Evolutionary conservation across 2,797 vertebrate species (phyloP), one percentile per base, ranked within the genome.

Genomic region (Okamejei kenojei): DNA sequence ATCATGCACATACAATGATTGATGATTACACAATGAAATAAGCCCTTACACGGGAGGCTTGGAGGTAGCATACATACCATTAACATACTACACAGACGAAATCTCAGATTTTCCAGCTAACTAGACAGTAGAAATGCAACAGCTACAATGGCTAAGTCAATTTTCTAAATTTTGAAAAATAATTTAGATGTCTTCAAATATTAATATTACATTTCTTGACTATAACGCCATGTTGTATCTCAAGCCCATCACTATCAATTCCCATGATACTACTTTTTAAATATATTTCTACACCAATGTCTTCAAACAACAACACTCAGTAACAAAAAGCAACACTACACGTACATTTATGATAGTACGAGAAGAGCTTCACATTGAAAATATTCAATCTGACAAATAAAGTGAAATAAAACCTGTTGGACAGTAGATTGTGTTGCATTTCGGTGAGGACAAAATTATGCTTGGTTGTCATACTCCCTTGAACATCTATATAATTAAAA

Each of bases 11-110:
- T 54, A 92, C 71, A 91, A 13, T 91, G 90, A 92, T 76, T 92
- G 90, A 92, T 92, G 90, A 92, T 92, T 92, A 92, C 90, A 92
- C 38, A 54, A 71, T 92, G 26, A 92, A 92, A 76, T 92, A 92
- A 76, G 90, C 71, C 68, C 71, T 76, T 74, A 92, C 90, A 92
- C 90, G 76, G 26, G 90, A 92, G 90, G 90, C 90, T 71, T 92
- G 71, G 29, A 76, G 38, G 71, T 54, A 92, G 38, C 90, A 54
- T 92, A 92, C 23, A 92, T 92, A 92, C 71, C 45, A 92, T 76
- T 92, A 76, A 92, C 90, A 76, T 92, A 23, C 90, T n/a, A n/a
- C 26, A 54, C 23, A n/a, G 90, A 76, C 10, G 11, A 92, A 74
- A 15, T 26, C 26, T 92, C 5, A 29, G 71, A 58, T 29, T 76